Evolutionary conservation across 2,888 invertebrate genomes (phyloP).

Genomic region (Sarcophaga rosellei): DNA sequence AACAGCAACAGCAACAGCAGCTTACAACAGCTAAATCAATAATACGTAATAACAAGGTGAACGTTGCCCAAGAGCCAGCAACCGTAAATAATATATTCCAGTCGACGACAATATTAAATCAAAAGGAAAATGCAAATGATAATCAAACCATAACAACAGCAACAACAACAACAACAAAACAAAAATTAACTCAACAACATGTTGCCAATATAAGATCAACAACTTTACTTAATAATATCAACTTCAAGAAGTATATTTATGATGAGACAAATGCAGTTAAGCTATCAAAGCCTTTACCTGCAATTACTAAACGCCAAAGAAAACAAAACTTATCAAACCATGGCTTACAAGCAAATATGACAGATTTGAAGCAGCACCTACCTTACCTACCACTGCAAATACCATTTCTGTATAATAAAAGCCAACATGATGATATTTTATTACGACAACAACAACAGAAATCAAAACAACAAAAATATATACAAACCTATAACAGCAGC

Average conservation of each 20-base stretch:
- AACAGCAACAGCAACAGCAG: background rate
- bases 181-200: slow-evolving; percentile 11
- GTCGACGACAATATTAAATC: background rate
- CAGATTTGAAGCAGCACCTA: slow-evolving; percentile 71
- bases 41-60: background rate
- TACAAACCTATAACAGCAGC: slow-evolving; percentile 5
- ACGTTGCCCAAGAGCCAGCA: background rate
- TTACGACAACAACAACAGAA: slow-evolving; percentile 50
- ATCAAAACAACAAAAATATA: slow-evolving; percentile 40
- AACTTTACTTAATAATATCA: background rate
- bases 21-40: background rate
- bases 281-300: background rate
- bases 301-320: slow-evolving; percentile 24
- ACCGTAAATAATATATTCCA: slow-evolving; percentile 53
- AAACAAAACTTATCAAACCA: slow-evolving; percentile 43
- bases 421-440: slow-evolving; percentile 24
- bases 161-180: slow-evolving; percentile 40
- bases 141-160: slow-evolving; percentile 45
- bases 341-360: slow-evolving; percentile 56
- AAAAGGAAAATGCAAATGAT: slow-evolving; percentile 57
- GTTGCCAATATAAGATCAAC: background rate
- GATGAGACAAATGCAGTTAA: background rate
- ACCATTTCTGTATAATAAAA: background rate
- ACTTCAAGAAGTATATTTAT: background rate
- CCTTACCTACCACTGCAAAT: slow-evolving; percentile 34